Base-by-base conservation (phyloP, 2,888 invertebrate genomes). In the Lepas anatifera region DNA sequence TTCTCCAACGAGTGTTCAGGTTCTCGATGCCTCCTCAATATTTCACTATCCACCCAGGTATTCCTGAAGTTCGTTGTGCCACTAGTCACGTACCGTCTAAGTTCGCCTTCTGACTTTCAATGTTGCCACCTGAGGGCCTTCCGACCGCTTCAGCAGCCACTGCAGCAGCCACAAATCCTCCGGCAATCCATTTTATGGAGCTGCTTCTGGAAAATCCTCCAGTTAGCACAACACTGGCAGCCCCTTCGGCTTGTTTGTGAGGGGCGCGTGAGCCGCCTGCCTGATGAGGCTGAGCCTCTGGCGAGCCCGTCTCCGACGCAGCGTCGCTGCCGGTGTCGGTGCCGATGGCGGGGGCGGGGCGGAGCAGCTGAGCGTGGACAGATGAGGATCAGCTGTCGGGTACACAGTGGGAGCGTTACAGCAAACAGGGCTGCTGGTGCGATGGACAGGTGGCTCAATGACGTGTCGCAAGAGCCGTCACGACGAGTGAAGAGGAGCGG, bases 161-260 rank as follows among this genome's bases (percentile, higher is more conserved):
- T n/a, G n/a, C n/a, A n/a, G n/a, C n/a, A n/a, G n/a, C n/a, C n/a
- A n/a, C n/a, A 32, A 58, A 58, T 58, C 58, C 58, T 58, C 10
- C 32, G 10, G 32, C 58, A 58, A 58, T 58, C 58, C 58, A 58
- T 35, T 58, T 58, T 58, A 58, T 58, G 58, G 18, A 22, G 58
- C 58, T 58, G 58, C 25, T 58, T 32, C 32, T 35, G 58, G 58
- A 58, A 32, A 58, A 58, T 58, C 58, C 32, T 58, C 58, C 35
- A 58, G 35, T 58, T 58, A 58, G 58, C 58, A 58, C 58, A 58
- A 58, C 58, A 58, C 58, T 58, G 58, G 58, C 58, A 32, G 58
- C 13, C 58, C 58, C 32, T 58, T 58, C 58, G 58, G 58, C 58
- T 16, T 58, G 58, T 58, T 58, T 58, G 58, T 35, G 58, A 58